Evolutionary conservation across 2,113 vertebrate genomes (phyloP).

Genomic region (Neogale vison): DNA sequence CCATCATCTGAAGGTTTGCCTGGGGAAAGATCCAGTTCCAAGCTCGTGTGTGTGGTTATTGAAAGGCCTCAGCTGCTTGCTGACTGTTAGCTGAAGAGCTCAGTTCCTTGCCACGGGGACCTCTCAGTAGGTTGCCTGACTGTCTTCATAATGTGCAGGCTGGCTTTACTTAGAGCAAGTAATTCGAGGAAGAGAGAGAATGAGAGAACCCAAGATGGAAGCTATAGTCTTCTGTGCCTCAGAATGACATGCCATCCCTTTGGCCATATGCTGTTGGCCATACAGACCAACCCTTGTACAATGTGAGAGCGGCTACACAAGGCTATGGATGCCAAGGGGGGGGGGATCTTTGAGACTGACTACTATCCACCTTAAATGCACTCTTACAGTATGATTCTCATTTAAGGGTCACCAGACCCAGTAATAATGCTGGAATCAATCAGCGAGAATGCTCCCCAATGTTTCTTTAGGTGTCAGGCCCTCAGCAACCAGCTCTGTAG

Average conservation of each 20-base stretch:
- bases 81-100: neutral
- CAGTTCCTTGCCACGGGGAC: neutral
- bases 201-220: neutral
- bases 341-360: neutral
- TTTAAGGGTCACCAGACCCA: neutral
- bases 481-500: neutral
- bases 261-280: neutral
- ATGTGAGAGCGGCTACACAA: neutral
- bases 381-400: neutral
- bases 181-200: neutral
- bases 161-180: neutral
- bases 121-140: neutral
- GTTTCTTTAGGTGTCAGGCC: neutral
- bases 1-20: neutral
- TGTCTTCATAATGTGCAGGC: neutral
- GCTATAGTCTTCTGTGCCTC: neutral
- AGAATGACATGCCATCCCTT: neutral
- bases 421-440: neutral
- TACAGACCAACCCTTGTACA: neutral
- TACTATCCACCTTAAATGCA: neutral
- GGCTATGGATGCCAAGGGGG: neutral
- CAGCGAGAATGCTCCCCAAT: neutral
- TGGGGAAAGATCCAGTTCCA: neutral
- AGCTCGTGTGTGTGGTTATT: neutral
- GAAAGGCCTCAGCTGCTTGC: neutral